These are phyloP conservation scores for Chrysolina americana DNA, from an alignment of 2,888 invertebrate genomes.

Conservation along the genomic window DNA sequence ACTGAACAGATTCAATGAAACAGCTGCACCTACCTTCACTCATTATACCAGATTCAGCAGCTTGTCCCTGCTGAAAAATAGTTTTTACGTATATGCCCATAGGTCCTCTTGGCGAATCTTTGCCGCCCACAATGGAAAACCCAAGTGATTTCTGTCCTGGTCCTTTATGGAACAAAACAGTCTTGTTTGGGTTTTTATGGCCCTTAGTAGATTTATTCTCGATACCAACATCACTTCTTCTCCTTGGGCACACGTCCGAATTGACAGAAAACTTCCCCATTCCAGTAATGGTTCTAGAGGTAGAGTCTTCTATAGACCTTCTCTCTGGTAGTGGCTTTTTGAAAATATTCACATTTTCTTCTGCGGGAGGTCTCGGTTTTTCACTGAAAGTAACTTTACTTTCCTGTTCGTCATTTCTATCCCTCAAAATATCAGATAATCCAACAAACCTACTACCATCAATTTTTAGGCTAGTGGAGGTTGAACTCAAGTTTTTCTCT, in stretches of 20 bases:
- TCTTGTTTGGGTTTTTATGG: conserved; percentile 50
- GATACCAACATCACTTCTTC: conserved; percentile 15
- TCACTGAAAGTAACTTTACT: conserved; percentile 58
- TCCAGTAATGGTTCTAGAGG: conserved; percentile 59
- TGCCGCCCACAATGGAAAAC: conserved; percentile 91
- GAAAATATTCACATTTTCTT: conserved; percentile 38
- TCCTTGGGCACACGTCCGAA: conserved; percentile 36
- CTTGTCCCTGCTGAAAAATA: conserved; percentile 88
- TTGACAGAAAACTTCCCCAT: conserved; percentile 70
- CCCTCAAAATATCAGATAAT: conserved; percentile 51
- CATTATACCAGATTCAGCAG: conserved; percentile 83
- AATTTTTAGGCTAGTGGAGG: conserved; percentile 32
- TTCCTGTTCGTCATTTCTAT: conserved; percentile 50
- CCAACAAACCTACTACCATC: conserved; percentile 48
- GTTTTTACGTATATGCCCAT: conserved; percentile 93
- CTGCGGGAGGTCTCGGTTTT: conserved; percentile 38
- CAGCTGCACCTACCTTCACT: conserved; percentile 79
- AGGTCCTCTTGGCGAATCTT: conserved; percentile 86
- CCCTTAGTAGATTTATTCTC: conserved; percentile 26
- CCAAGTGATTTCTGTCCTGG: conserved; percentile 89
- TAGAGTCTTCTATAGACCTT: conserved; percentile 7
- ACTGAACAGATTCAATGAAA: too few relatives aligned
- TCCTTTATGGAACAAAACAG: conserved; percentile 82
- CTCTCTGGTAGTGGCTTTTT: conserved; percentile 49
- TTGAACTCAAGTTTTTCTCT: conserved; percentile 37